These are phyloP conservation scores for Cephus pulcher DNA, from an alignment of 2,888 invertebrate species.

Conservation along the genomic window DNA sequence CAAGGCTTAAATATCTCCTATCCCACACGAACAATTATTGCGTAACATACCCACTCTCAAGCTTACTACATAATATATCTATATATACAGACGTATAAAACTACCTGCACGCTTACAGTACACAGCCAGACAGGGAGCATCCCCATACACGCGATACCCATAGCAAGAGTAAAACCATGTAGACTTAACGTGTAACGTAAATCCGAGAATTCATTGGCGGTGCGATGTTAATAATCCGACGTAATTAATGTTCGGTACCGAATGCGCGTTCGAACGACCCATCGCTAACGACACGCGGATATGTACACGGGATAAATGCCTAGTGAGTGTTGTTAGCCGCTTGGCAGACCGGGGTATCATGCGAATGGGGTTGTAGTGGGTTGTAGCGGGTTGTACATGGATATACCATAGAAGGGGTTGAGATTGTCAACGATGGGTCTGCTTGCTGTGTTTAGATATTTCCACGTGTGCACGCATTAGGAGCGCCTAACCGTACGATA, in stretches of 20 bases:
- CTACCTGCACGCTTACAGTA: neutral
- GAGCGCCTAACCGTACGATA: conserved; percentile 25
- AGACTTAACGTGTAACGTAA: conserved; percentile 5
- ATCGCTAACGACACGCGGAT: conserved; percentile 25
- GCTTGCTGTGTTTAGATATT: neutral
- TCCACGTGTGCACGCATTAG: neutral
- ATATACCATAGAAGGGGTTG: neutral
- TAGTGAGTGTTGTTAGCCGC: neutral
- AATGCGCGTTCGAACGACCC: conserved; percentile 33
- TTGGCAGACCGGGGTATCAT: neutral
- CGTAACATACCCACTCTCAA: neutral
- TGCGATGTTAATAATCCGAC: conserved; percentile 41
- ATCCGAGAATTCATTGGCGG: conserved; percentile 37
- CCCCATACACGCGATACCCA: neutral
- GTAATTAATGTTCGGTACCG: conserved; percentile 41
- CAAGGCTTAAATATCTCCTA: neutral
- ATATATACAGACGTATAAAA: neutral
- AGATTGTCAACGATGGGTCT: neutral
- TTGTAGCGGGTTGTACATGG: neutral
- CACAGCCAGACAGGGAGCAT: neutral
- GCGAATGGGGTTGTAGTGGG: neutral
- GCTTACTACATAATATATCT: neutral
- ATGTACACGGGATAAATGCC: neutral
- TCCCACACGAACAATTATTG: neutral
- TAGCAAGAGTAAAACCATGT: neutral